These are phyloP conservation scores for Parapristionchus giblindavisi DNA, from an alignment of 2,888 invertebrate species.

Conservation along the genomic window DNA sequence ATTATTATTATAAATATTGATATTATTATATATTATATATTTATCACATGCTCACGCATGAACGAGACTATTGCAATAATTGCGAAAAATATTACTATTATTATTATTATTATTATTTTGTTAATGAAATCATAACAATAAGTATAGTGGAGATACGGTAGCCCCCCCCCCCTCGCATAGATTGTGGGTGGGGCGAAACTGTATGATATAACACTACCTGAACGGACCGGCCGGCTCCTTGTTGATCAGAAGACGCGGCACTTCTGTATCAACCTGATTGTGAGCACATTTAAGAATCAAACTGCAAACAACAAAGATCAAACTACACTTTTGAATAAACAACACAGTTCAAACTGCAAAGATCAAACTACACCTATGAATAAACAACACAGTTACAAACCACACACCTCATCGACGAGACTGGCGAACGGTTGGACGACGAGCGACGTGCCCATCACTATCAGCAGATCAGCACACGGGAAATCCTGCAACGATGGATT, in stretches of 20 bases:
- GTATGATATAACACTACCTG: slow-evolving; percentile 37
- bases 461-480: slow-evolving; percentile 85
- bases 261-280: slow-evolving; percentile 75
- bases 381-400: not conserved
- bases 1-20: too few relatives aligned
- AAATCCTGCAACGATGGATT: slow-evolving; percentile 78
- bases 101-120: too few relatives aligned
- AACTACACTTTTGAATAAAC: not conserved
- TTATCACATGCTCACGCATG: too few relatives aligned
- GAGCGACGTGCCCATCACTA: slow-evolving; percentile 93
- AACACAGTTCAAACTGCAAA: not conserved
- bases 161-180: too few relatives aligned
- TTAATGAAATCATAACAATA: too few relatives aligned
- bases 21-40: too few relatives aligned
- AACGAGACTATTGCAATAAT: too few relatives aligned
- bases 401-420: slow-evolving; percentile 79
- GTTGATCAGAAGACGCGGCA: slow-evolving; percentile 87
- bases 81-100: too few relatives aligned
- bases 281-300: not conserved
- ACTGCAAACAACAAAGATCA: not conserved
- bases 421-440: slow-evolving; percentile 94
- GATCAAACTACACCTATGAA: not conserved
- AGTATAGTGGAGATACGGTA: too few relatives aligned
- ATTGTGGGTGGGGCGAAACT: slow-evolving; percentile 31
- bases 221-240: slow-evolving; percentile 79